Evolutionary conservation across 1,140 invertebrate species (phyloP), one percentile per base, ranked within the genome.

Genomic region (Drosophila azteca): DNA sequence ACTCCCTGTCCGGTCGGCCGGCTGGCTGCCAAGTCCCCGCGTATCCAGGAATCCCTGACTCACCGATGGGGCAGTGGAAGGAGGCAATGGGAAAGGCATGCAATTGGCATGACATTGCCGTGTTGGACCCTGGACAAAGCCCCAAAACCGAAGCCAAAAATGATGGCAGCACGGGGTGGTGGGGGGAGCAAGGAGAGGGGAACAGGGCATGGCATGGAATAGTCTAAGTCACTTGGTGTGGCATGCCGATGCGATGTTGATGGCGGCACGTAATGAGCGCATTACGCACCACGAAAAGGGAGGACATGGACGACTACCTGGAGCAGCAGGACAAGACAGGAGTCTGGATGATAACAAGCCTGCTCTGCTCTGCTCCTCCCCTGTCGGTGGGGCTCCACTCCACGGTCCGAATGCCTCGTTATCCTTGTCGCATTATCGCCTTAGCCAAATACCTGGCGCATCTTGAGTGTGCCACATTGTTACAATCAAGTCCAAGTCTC

Each of bases 401-500:
- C 26, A 45, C 43, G 31, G 63, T 72, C 60, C 68, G 50, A 69
- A 58, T 70, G 66, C 43, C 79, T 87, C 76, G 83, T 87, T 87
- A 88, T 87, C 83, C 83, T 88, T 87, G 83, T 82, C 83, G 82
- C 83, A 88, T 87, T 87, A 87, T 83, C 83, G 83, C 83, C 83
- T 88, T 75, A 87, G 78, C 82, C 82, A 48, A 81, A 87, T 85
- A 74, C 82, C 77, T 71, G 59, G 77, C 82, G 82, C 77, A 59
- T 81, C 81, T 85, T 77, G 73, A 81, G 82, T 78, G 73, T 78
- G 82, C 69, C 70, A 85, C 82, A 85, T 85, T 81, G 82, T 85
- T 85, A 71, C 82, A 69, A 79, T 77, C 71, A 83, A 78, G 71
- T 74, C 74, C 55, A 74, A 74, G 71, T 65, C 71, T 26, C 49